phyloP scores from a whole-genome alignment of 2,797 vertebrate species.

The Helarctos malayanus region DNA sequence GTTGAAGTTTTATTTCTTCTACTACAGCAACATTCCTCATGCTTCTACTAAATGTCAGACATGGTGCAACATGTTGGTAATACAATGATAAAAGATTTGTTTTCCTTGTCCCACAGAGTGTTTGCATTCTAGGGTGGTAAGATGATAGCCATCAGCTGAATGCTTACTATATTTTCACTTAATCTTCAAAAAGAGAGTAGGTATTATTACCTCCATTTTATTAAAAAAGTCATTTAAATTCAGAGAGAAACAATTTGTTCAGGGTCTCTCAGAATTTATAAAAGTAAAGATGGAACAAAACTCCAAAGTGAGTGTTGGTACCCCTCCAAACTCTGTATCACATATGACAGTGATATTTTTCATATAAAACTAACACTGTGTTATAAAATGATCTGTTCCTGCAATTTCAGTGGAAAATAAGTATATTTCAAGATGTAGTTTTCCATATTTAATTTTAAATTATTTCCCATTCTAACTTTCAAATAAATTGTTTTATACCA shows the following conservation, averaged over 20 bases:
- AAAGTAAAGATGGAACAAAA: background rate
- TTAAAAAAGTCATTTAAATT: background rate
- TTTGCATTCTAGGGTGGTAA: background rate
- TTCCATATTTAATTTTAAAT: constrained; percentile 20
- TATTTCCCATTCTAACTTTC: background rate
- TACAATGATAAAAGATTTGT: background rate
- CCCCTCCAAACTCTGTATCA: background rate
- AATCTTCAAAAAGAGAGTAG: background rate
- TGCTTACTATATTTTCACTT: background rate
- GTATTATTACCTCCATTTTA: background rate
- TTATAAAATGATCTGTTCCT: background rate
- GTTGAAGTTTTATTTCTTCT: background rate
- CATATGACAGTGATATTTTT: background rate
- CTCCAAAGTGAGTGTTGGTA: accelerated
- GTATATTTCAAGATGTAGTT: background rate
- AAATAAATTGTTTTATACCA: background rate
- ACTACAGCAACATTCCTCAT: background rate
- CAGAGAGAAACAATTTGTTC: background rate
- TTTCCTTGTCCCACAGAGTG: background rate
- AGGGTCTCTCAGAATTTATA: background rate
- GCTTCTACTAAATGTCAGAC: background rate
- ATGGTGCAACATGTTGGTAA: background rate
- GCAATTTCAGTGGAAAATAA: background rate
- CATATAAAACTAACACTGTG: background rate
- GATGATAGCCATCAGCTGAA: background rate